Conservation (phyloP, 2,113 vertebrate species). For the Heliornis fulica region DNA sequence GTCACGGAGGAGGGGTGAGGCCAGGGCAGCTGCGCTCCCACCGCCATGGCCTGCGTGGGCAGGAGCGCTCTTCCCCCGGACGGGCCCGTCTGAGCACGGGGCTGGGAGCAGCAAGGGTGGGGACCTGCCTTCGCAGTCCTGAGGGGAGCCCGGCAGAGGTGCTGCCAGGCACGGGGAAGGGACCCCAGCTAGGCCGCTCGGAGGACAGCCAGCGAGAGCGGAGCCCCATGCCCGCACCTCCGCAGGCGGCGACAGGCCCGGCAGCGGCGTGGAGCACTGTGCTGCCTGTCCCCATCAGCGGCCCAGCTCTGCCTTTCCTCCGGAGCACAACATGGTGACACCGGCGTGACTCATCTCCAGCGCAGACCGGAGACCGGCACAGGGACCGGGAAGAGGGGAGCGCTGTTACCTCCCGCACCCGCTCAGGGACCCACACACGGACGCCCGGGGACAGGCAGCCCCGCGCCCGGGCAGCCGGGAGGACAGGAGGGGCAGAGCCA, state of each 20-base stretch:
- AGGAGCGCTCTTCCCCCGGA: neutral
- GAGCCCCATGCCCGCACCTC: neutral
- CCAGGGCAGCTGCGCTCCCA: neutral
- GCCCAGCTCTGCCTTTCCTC: constrained; percentile 19
- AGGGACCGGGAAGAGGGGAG: neutral
- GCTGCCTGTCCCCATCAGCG: neutral
- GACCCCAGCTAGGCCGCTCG: neutral
- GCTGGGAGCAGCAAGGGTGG: neutral
- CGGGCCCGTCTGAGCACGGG: neutral
- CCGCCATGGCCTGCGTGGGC: fast-evolving
- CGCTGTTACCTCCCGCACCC: fast-evolving
- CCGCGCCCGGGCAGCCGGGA: too few species aligned
- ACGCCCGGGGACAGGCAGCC: too few species aligned
- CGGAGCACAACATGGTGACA: constrained; percentile 35
- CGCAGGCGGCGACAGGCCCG: fast-evolving
- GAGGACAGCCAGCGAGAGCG: neutral
- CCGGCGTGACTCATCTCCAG: constrained; percentile 13
- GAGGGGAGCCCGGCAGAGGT: neutral
- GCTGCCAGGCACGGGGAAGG: neutral
- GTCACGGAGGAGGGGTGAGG: neutral
- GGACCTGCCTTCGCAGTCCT: neutral
- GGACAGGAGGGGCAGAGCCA: neutral
- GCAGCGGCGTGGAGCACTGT: fast-evolving
- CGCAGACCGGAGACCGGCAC: neutral
- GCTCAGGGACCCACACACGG: neutral